Evolutionary conservation across 1,140 invertebrate genomes (phyloP).

Genomic region (Neodiprion pinetum): DNA sequence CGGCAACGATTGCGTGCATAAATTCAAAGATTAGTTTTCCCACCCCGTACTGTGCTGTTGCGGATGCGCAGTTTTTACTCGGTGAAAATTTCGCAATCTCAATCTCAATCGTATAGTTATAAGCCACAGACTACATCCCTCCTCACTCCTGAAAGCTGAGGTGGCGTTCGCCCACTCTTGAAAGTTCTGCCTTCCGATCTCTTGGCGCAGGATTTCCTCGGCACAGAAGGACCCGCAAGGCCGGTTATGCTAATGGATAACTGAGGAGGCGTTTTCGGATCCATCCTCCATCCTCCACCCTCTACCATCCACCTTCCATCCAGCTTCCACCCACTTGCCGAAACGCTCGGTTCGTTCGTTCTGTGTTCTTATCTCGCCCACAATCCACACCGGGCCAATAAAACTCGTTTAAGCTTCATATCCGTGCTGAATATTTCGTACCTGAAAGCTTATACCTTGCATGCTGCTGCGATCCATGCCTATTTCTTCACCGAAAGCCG

Average conservation of each 20-base stretch:
- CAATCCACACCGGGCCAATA: neutral
- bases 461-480: too few species aligned
- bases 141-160: too few species aligned
- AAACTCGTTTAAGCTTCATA: neutral
- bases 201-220: neutral
- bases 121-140: too few species aligned
- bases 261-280: slow-evolving; percentile 18
- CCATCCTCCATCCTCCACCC: slow-evolving; percentile 30
- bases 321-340: neutral
- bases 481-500: too few species aligned
- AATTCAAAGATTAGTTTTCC: too few species aligned
- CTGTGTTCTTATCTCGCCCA: neutral
- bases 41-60: too few species aligned
- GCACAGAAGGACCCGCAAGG: slow-evolving; percentile 41
- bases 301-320: slow-evolving; percentile 15
- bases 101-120: too few species aligned
- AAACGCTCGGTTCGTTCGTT: neutral
- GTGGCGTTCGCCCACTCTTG: too few species aligned
- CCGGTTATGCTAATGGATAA: slow-evolving; percentile 48
- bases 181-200: neutral
- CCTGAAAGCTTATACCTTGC: neutral
- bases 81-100: too few species aligned
- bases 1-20: too few species aligned
- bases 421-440: neutral
- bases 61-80: too few species aligned